A percentile compares a stretch with the other conserved stretches of the same genome.
These are phyloP conservation scores for Drosophila azteca DNA, from an alignment of 1,140 invertebrate species.

Conservation along the genomic window DNA sequence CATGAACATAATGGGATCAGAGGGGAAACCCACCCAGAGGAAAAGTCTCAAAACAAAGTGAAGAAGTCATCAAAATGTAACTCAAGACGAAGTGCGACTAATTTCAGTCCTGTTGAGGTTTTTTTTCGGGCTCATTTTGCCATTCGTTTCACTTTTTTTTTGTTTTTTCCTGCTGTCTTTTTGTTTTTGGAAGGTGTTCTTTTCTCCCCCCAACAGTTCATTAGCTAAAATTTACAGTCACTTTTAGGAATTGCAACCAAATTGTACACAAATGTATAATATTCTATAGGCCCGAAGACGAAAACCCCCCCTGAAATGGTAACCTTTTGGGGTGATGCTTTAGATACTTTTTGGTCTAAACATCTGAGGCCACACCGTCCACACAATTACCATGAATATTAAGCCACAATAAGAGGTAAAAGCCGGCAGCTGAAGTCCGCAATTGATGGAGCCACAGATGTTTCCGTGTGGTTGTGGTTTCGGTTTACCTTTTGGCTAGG, in stretches of 20 bases:
- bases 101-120: constrained; percentile 56
- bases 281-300: constrained; percentile 1
- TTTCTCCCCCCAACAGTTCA: constrained; percentile 57
- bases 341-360: constrained; percentile 40
- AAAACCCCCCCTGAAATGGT: constrained; percentile 51
- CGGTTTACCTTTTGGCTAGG: constrained; percentile 35
- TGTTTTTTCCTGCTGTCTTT: constrained; percentile 31
- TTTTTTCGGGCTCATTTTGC: constrained; percentile 53
- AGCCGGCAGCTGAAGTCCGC: constrained; percentile 52
- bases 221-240: constrained; percentile 69
- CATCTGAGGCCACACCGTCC: constrained; percentile 59
- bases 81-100: constrained; percentile 74
- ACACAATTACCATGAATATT: constrained; percentile 77
- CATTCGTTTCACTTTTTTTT: constrained; percentile 67
- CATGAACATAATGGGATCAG: constrained; percentile 58
- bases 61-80: constrained; percentile 82
- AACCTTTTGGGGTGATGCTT: constrained; percentile 58
- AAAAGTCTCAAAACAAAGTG: constrained; percentile 35
- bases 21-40: constrained; percentile 12
- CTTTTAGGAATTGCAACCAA: constrained; percentile 57
- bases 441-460: constrained; percentile 67
- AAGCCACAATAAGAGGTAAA: constrained; percentile 60
- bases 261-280: constrained; percentile 48
- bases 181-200: constrained; percentile 11
- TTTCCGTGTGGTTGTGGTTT: constrained; percentile 46